A percentile compares a stretch with the other conserved stretches of the same genome.
Evolutionary conservation across 2,113 vertebrate genomes (phyloP).

Genomic region (Etia nguti): DNA sequence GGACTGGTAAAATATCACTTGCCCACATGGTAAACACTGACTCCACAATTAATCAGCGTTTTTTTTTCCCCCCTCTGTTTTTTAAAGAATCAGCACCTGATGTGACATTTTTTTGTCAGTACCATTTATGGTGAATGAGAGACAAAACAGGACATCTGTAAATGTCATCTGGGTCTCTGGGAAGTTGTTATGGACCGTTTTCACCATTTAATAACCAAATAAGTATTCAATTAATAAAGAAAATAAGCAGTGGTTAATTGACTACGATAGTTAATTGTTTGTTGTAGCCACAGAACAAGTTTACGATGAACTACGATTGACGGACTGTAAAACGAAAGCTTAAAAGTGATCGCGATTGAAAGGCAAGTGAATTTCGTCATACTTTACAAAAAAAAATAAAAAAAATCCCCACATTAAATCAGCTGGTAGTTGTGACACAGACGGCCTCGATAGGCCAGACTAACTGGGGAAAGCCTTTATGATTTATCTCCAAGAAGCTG

Average conservation of each 20-base stretch:
- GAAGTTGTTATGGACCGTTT: neutral
- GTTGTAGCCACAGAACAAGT: neutral
- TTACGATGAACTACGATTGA: neutral
- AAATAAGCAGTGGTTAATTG: neutral
- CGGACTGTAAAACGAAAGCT: neutral
- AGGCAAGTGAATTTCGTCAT: neutral
- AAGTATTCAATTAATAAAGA: neutral
- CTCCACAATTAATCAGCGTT: neutral
- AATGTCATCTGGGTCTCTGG: neutral
- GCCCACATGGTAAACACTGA: neutral
- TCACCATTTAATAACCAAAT: neutral
- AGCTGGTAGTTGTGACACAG: neutral
- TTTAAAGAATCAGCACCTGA: neutral
- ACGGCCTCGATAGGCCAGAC: neutral
- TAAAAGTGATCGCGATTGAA: neutral
- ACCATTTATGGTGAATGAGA: neutral
- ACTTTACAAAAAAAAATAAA: neutral
- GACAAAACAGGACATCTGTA: neutral
- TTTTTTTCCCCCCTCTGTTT: neutral
- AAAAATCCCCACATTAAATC: neutral
- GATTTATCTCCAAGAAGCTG: neutral
- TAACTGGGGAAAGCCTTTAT: neutral
- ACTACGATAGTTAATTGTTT: neutral
- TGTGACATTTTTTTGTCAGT: neutral
- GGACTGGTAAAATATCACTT: neutral